Conservation (phyloP, 2,113 vertebrate genomes). For the Pluvianellus socialis region DNA sequence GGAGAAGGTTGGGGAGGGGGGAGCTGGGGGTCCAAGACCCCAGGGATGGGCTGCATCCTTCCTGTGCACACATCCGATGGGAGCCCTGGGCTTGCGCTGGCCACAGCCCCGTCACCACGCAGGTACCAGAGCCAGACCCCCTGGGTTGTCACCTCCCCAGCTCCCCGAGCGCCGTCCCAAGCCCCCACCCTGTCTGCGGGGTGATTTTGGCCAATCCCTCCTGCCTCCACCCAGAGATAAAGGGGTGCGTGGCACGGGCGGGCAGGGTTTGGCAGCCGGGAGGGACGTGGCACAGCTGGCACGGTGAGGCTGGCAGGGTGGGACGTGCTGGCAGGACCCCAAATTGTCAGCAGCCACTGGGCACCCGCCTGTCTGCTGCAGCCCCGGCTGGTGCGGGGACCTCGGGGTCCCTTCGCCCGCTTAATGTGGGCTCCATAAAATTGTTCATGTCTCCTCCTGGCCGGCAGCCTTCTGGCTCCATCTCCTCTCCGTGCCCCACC, state of each 20-base stretch:
- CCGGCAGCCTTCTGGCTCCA: rapidly evolving
- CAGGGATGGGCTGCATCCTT: background rate
- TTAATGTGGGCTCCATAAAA: background rate
- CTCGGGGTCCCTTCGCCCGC: background rate
- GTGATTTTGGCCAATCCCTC: background rate
- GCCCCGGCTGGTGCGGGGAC: rapidly evolving
- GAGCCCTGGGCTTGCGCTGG: background rate
- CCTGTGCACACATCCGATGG: rapidly evolving
- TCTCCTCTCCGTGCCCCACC: rapidly evolving
- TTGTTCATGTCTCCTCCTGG: background rate
- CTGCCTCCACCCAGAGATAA: background rate
- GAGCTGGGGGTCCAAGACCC: background rate
- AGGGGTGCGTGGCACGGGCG: background rate
- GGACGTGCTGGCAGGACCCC: background rate
- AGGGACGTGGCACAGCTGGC: slow-evolving; percentile 18
- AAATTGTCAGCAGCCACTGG: background rate
- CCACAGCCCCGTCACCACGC: rapidly evolving
- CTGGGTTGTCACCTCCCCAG: rapidly evolving
- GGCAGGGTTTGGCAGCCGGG: background rate
- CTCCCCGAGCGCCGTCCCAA: rapidly evolving
- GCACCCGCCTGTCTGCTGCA: background rate
- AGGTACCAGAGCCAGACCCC: background rate
- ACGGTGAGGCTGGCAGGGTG: background rate
- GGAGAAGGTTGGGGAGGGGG: background rate
- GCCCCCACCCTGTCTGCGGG: background rate